Evolutionary conservation across 2,888 invertebrate genomes (phyloP), one percentile per base, ranked within the genome.

Genomic region (Crepidodera aurea): DNA sequence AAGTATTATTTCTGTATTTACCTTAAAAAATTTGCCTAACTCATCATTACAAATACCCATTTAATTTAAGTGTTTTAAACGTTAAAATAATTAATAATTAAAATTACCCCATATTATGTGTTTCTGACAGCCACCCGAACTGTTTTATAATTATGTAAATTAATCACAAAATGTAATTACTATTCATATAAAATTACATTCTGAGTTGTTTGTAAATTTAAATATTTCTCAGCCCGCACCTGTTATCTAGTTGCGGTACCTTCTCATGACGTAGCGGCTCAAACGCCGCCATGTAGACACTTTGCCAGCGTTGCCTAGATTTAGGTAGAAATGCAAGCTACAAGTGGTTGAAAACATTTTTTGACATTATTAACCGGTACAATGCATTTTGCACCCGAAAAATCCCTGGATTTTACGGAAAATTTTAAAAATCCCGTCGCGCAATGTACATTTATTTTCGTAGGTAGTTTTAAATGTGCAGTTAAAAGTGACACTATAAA

Each of bases 341-440:
- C 78, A 78, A 78, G 78, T 78, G 78, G 74, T 73, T 70, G 69
- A 69, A 66, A 70, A 65, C 51, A 60, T 54, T 60, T 59, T 67
- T 70, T 69, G 58, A 62, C 64, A 54, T 55, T 65, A 68, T 64
- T 63, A 32, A 60, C 65, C 63, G 68, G 68, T 69, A 64, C 62
- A 63, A 70, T 71, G 71, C 15, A 18, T 22, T 67, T 69, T 55
- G 42, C 63, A 42, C 66, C 65, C 4, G 15, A 42, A 42, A 42
- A 27, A n/a, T 6, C 18, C 1, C 1, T 15, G 62, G 53, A 54
- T 62, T 29, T 60, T 53, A 18, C 27, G 4, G 19, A 29, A 19
- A 18, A 13, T 29, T 32, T n/a, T n/a, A 29, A n/a, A 12, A 54
- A 54, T 6, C 12, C 12, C 8, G 16, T 10, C 8, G 8, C 19